Evolutionary conservation across 1,140 invertebrate species (phyloP).

Genomic region (Parasteatoda tepidariorum): DNA sequence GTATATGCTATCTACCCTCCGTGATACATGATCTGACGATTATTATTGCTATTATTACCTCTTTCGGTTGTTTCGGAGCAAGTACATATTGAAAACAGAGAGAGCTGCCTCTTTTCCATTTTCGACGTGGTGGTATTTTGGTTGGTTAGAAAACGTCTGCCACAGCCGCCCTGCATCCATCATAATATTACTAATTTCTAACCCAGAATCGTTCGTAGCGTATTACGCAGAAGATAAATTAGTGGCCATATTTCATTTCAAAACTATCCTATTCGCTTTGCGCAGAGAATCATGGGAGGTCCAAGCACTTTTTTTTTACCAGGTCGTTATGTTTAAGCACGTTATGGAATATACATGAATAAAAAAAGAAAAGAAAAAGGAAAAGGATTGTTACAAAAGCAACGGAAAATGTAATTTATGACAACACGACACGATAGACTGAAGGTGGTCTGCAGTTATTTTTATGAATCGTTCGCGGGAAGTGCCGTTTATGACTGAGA

Average conservation of each 20-base stretch:
- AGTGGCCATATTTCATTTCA: neutral
- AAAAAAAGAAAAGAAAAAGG: neutral
- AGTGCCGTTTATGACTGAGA: neutral
- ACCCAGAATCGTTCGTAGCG: neutral
- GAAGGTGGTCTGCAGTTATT: slow-evolving; percentile 2
- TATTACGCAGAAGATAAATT: slow-evolving; percentile 27
- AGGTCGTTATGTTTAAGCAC: neutral
- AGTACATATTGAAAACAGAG: neutral
- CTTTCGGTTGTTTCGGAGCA: neutral
- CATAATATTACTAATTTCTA: slow-evolving; percentile 29
- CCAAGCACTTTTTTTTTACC: neutral
- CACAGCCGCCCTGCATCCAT: neutral
- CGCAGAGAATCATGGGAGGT: slow-evolving; percentile 22
- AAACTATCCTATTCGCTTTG: slow-evolving; percentile 9
- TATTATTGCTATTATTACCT: slow-evolving; percentile 36
- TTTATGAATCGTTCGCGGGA: neutral
- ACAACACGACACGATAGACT: slow-evolving; percentile 11
- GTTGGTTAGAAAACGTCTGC: neutral
- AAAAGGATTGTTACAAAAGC: slow-evolving; percentile 29
- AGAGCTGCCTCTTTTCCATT: neutral
- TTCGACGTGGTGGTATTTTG: neutral
- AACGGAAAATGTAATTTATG: slow-evolving; percentile 30
- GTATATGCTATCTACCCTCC: slow-evolving; percentile 13
- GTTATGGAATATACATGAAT: neutral
- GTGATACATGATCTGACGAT: slow-evolving; percentile 17